Percentiles rank a stretch among this genome's conserved stretches.
phyloP scores from a whole-genome alignment of 2,113 vertebrate species.

The Lontra canadensis region DNA sequence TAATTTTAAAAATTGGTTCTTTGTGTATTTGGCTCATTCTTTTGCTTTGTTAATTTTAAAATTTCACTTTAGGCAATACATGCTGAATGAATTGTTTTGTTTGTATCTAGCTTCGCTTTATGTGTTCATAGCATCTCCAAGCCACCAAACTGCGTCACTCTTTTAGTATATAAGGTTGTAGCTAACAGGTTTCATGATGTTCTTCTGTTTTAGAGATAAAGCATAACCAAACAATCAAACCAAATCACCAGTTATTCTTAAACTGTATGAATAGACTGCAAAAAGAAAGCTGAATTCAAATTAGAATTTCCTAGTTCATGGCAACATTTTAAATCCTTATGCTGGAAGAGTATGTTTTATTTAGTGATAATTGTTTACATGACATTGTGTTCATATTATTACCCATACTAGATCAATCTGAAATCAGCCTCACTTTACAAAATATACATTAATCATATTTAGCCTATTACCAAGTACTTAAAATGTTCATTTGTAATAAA shows the following conservation, averaged over 20 bases:
- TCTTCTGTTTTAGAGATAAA: neutral
- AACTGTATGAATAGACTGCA: neutral
- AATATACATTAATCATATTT: constrained; percentile 24
- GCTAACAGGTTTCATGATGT: constrained; percentile 4
- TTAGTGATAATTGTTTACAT: constrained; percentile 11
- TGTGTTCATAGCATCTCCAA: neutral
- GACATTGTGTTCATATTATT: constrained; percentile 27
- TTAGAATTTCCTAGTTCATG: neutral
- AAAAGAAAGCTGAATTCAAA: constrained; percentile 28
- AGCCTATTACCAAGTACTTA: neutral
- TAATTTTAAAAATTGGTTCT: constrained; percentile 34
- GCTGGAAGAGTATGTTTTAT: neutral
- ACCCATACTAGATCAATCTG: neutral
- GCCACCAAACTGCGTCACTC: neutral
- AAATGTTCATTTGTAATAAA: constrained; percentile 27
- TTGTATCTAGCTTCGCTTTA: neutral
- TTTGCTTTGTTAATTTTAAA: constrained; percentile 44
- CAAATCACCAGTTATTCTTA: constrained; percentile 11
- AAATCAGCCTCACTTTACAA: constrained; percentile 45
- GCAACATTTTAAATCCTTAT: neutral
- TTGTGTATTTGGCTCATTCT: neutral
- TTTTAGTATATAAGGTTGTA: constrained; percentile 12
- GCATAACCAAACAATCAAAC: constrained; percentile 21
- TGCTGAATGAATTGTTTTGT: neutral
- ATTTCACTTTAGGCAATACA: constrained; percentile 40